Conservation (phyloP, 37 sponge, comb jelly and placozoan genomes). For the Chondrosia reniformis region DNA sequence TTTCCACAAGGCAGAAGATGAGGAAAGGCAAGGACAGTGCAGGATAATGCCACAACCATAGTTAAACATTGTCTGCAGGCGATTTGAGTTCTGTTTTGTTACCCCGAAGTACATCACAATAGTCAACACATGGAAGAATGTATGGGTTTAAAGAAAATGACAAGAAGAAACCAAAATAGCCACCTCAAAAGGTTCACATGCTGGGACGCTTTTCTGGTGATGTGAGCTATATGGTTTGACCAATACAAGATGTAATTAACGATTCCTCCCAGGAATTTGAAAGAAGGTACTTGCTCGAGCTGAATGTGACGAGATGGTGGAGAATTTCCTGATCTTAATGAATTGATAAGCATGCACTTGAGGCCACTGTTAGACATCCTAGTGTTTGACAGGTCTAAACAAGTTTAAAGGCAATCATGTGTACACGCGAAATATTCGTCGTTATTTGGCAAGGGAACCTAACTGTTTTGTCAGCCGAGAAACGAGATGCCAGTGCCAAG, state of each 20-base stretch:
- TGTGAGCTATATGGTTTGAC: neutral
- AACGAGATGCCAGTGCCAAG: too few species aligned
- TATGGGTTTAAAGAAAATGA: neutral
- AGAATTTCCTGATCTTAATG: neutral
- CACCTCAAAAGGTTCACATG: neutral
- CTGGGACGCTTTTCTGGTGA: neutral
- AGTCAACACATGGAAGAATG: slow-evolving; percentile 3
- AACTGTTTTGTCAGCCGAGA: too few species aligned
- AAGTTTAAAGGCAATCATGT: too few species aligned
- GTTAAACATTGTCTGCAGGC: neutral
- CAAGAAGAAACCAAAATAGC: neutral
- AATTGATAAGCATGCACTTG: neutral
- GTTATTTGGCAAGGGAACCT: too few species aligned
- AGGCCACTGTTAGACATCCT: too few species aligned
- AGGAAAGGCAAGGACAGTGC: neutral
- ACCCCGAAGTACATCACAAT: neutral
- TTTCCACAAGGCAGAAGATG: neutral
- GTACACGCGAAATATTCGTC: too few species aligned
- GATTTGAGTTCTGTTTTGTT: neutral
- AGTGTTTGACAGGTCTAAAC: too few species aligned
- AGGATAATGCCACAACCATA: neutral
- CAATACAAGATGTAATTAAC: neutral
- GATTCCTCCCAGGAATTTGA: neutral
- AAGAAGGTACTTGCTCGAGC: neutral
- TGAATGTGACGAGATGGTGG: neutral